Conservation (phyloP, 53 echinoderm and acorn worm species). For the Hippasteria phrygiana region DNA sequence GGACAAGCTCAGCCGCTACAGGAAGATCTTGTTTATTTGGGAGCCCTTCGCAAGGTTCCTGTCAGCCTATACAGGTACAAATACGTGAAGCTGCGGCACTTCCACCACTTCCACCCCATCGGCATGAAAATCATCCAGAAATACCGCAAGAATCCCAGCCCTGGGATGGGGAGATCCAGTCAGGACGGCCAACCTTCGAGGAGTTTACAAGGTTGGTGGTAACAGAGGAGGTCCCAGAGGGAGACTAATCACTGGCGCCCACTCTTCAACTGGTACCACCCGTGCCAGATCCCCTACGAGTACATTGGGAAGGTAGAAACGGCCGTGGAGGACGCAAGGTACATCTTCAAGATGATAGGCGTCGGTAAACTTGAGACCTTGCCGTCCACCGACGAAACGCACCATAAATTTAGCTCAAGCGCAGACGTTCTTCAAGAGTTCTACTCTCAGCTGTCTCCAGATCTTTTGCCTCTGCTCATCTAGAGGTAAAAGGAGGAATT, state of each 20-base stretch:
- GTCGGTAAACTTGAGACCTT: background rate
- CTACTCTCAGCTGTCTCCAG: slow-evolving; percentile 33
- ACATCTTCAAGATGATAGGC: slow-evolving; percentile 33
- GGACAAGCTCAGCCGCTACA: background rate
- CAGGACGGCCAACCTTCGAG: slow-evolving; percentile 24
- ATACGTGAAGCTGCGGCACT: slow-evolving; percentile 31
- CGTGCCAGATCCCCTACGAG: slow-evolving; percentile 19
- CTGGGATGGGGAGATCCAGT: background rate
- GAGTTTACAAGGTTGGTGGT: slow-evolving; percentile 43
- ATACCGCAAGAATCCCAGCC: slow-evolving; percentile 8
- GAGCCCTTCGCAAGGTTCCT: slow-evolving; percentile 41
- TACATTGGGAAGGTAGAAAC: slow-evolving; percentile 45
- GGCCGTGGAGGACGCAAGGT: slow-evolving; percentile 8
- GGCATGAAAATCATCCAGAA: slow-evolving; percentile 1
- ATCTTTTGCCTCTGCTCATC: slow-evolving; percentile 13
- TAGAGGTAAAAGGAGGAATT: slow-evolving; percentile 34
- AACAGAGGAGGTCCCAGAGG: background rate
- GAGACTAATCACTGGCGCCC: slow-evolving; percentile 46
- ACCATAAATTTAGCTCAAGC: slow-evolving; percentile 35
- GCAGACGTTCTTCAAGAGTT: slow-evolving; percentile 14
- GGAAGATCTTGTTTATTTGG: slow-evolving; percentile 15
- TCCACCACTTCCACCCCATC: slow-evolving; percentile 26
- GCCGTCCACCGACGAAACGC: slow-evolving; percentile 29
- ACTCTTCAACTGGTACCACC: slow-evolving; percentile 21
- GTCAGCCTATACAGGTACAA: slow-evolving; percentile 40